These are phyloP conservation scores for Spea hammondii DNA, from an alignment of 2,797 vertebrate species.

Conservation along the genomic window DNA sequence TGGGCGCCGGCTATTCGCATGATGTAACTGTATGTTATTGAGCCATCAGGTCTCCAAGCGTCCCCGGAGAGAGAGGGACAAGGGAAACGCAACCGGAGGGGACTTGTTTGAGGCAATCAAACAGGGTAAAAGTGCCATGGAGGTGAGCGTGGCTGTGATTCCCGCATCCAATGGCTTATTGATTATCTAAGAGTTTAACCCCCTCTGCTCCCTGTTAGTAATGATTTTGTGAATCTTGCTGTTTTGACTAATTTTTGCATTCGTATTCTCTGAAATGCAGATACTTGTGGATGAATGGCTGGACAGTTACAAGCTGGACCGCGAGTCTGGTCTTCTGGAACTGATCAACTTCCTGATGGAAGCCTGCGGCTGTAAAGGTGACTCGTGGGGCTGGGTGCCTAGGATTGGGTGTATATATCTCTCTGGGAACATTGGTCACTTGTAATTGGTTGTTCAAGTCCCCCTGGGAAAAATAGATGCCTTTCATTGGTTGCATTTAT, in stretches of 20 bases:
- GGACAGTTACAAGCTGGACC: constrained; percentile 79
- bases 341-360: constrained; percentile 84
- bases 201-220: too few species aligned
- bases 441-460: too few species aligned
- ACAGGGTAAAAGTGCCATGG: constrained; percentile 73
- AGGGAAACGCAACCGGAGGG: constrained; percentile 32
- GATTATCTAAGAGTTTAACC: too few species aligned
- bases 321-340: constrained; percentile 73
- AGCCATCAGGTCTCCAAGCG: constrained; percentile 55
- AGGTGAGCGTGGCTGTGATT: constrained; percentile 67
- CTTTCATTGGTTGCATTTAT: too few species aligned
- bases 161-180: too few species aligned
- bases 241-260: background rate
- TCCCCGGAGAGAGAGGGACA: constrained; percentile 30
- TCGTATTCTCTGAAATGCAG: constrained; percentile 57
- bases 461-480: too few species aligned
- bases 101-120: constrained; percentile 78
- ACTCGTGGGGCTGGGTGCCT: constrained; percentile 9
- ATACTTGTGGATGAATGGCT: constrained; percentile 87
- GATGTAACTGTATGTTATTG: background rate
- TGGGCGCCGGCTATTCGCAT: too few species aligned
- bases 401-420: too few species aligned
- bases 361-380: constrained; percentile 87
- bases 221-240: background rate
- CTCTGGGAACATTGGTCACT: too few species aligned